Evolutionary conservation across 2,113 vertebrate genomes (phyloP).

Genomic region (Cottus gobio): DNA sequence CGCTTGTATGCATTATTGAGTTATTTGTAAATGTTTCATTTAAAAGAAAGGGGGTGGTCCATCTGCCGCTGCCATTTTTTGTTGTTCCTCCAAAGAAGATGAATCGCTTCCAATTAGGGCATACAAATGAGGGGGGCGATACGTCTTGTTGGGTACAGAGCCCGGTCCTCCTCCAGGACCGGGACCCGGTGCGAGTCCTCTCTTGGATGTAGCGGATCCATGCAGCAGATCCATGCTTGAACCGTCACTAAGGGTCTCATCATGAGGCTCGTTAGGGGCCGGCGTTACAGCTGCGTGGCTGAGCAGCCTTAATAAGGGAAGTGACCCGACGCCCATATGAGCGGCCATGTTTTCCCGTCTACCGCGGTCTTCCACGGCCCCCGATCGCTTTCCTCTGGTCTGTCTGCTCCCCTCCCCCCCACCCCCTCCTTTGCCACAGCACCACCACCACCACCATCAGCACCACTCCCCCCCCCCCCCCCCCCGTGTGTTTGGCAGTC

Average conservation of each 20-base stretch:
- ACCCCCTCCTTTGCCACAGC: slow-evolving; percentile 47
- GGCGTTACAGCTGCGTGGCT: slow-evolving; percentile 65
- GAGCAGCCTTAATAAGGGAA: slow-evolving; percentile 77
- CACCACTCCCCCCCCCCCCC: slow-evolving; percentile 33
- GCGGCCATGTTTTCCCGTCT: slow-evolving; percentile 56
- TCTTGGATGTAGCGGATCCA: too few species aligned
- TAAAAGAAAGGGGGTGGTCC: slow-evolving; percentile 38
- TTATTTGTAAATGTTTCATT: slow-evolving; percentile 78
- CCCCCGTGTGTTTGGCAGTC: slow-evolving; percentile 81
- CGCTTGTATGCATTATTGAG: slow-evolving; percentile 68
- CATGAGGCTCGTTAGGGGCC: slow-evolving; percentile 71
- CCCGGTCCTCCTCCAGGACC: slow-evolving; percentile 29
- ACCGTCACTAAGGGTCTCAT: slow-evolving; percentile 73
- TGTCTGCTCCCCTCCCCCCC: slow-evolving; percentile 33
- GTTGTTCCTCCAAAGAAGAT: slow-evolving; percentile 43
- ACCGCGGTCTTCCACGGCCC: slow-evolving; percentile 43
- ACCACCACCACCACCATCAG: slow-evolving; percentile 17
- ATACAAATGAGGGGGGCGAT: slow-evolving; percentile 47
- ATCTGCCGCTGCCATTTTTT: slow-evolving; percentile 67
- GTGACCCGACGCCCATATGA: slow-evolving; percentile 72
- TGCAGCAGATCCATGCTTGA: slow-evolving; percentile 66
- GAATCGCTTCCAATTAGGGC: slow-evolving; percentile 62
- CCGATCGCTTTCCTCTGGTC: slow-evolving; percentile 58
- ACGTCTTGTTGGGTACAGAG: slow-evolving; percentile 32
- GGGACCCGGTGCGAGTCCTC: slow-evolving; percentile 37